Base-by-base conservation (phyloP, 2,113 vertebrate species). In the Dipodomys ordii region DNA sequence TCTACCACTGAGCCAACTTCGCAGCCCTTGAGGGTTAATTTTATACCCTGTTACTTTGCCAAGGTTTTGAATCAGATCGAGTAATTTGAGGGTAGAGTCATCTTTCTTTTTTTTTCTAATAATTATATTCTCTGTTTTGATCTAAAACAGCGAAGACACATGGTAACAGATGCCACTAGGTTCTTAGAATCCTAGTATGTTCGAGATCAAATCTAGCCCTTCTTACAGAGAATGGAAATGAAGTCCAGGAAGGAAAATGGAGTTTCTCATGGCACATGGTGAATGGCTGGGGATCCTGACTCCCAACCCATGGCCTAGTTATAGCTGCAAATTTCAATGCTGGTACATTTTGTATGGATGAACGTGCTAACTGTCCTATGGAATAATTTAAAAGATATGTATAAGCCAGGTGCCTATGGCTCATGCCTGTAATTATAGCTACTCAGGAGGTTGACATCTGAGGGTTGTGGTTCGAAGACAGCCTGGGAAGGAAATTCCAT, bases 111-210 rank as follows among this genome's bases (percentile, higher is more conserved):
- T 39, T 49, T 49, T 53, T 39, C 69, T 93, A 73, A 30, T 19
- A 64, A 69, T 78, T 28, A 65, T 20, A 49, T 91, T 53, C 79
- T 87, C 44, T 88, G 32, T 64, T 93, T 88, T 92, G 30, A 93
- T 74, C 23, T 73, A 57, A 92, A 95, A 86, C 39, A 71, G 74
- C 81, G 71, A 94, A 87, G 67, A 95, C 88, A 89, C 57, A 72
- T 28, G 53, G 39, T 81, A 78, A 85, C 13, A 44, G 30, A 30
- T 95, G 53, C 83, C n/a, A 74, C 35, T 16, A 68, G 64, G 44
- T 49, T 72, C 74, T 91, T 80, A 44, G 72, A 87, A 89, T n/a
- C 46, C 71, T 84, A 82, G 39, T 2, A 27, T 78, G n/a, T 65
- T 83, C 71, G 69, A 73, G 7, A 84, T 60, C 11, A 81, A 78